These are phyloP conservation scores for Limnephilus auricula DNA, from an alignment of 2,888 invertebrate species.

Conservation along the genomic window DNA sequence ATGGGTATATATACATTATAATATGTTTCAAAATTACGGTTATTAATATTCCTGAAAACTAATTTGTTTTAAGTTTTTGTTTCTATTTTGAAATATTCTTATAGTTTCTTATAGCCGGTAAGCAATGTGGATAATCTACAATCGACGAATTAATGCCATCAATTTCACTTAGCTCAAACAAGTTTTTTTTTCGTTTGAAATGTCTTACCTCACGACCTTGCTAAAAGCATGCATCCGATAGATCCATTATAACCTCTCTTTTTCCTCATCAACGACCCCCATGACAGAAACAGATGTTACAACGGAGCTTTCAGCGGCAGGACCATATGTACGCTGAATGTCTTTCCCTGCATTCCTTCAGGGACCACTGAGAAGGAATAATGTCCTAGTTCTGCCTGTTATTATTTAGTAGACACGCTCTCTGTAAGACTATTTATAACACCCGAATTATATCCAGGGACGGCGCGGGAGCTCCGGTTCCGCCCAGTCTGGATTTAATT, in stretches of 20 bases:
- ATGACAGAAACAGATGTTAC: not conserved
- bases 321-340: not conserved
- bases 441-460: not conserved
- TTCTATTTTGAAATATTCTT: too few relatives aligned
- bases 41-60: too few relatives aligned
- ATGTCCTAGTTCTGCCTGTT: constrained; percentile 10
- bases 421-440: constrained; percentile 35
- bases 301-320: not conserved
- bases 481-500: constrained; percentile 38
- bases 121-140: too few relatives aligned
- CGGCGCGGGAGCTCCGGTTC: constrained; percentile 27
- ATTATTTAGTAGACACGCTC: constrained; percentile 20
- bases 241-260: not conserved
- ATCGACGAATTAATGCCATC: not conserved
- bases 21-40: too few relatives aligned
- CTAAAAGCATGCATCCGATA: not conserved
- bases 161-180: not conserved
- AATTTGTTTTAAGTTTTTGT: too few relatives aligned
- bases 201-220: not conserved
- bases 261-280: not conserved
- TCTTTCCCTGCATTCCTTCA: not conserved
- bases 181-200: not conserved
- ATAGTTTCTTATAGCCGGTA: too few relatives aligned
- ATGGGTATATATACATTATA: too few relatives aligned
- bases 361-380: constrained; percentile 2